phyloP scores from a whole-genome alignment of 1,140 invertebrate genomes.

The Danaus plexippus region DNA sequence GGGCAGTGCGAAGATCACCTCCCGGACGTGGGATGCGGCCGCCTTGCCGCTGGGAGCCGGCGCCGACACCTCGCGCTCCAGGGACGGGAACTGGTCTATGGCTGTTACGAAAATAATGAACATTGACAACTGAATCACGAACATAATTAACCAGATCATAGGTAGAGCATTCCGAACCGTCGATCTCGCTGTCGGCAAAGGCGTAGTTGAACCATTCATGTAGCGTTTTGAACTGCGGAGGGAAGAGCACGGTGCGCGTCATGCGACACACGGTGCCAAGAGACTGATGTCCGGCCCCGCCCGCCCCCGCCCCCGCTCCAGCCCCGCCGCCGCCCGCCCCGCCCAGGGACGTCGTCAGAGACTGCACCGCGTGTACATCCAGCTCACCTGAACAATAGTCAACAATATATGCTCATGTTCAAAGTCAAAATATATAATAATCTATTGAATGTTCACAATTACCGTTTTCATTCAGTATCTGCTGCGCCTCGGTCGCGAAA shows the following conservation, averaged over 20 bases:
- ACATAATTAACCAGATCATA: too few relatives aligned
- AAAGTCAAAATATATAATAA: too few relatives aligned
- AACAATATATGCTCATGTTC: neutral
- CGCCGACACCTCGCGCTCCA: slow-evolving; percentile 82
- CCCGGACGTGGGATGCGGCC: slow-evolving; percentile 87
- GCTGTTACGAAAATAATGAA: slow-evolving; percentile 70
- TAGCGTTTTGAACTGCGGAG: slow-evolving; percentile 93
- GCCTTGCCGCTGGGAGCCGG: slow-evolving; percentile 47
- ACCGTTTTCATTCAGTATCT: slow-evolving; percentile 81
- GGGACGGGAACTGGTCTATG: slow-evolving; percentile 89
- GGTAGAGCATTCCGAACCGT: slow-evolving; percentile 75
- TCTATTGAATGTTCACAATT: slow-evolving; percentile 1
- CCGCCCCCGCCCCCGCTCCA: slow-evolving; percentile 66
- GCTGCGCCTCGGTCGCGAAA: slow-evolving; percentile 95
- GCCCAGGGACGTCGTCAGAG: slow-evolving; percentile 91
- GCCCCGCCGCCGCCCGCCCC: slow-evolving; percentile 67
- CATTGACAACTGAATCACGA: neutral
- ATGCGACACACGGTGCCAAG: slow-evolving; percentile 95
- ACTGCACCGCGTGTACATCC: slow-evolving; percentile 84
- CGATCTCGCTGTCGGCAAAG: slow-evolving; percentile 93
- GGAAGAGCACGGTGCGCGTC: slow-evolving; percentile 91
- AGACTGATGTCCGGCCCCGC: slow-evolving; percentile 81
- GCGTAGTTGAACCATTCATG: slow-evolving; percentile 98
- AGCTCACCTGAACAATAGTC: slow-evolving; percentile 28
- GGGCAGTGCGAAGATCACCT: slow-evolving; percentile 96